These are phyloP conservation scores for Chymomyza fuscimana DNA, from an alignment of 2,888 invertebrate genomes.

Conservation along the genomic window DNA sequence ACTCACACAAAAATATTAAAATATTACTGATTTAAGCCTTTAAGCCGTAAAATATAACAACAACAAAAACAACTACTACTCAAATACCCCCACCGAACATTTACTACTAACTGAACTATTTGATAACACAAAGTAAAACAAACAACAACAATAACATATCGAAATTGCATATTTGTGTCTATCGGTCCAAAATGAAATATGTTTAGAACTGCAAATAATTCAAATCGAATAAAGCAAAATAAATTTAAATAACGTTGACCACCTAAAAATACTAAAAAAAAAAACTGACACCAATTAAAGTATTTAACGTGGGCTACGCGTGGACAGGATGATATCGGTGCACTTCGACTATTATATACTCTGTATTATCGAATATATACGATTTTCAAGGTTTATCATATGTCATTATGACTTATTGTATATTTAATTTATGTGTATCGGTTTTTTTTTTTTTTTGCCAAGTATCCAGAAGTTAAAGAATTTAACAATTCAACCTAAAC, in stretches of 20 bases:
- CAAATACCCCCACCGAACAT: slow-evolving; percentile 31
- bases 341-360: no score
- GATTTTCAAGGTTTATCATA: no score
- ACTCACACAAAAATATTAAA: not conserved
- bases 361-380: no score
- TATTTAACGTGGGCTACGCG: not conserved
- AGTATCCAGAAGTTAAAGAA: no score
- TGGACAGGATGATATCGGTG: no score
- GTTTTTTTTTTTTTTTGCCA: no score
- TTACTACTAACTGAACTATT: slow-evolving; percentile 12
- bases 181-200: not conserved
- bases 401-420: no score
- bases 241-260: not conserved
- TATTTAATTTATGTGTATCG: no score
- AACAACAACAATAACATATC: slow-evolving; percentile 5
- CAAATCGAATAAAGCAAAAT: not conserved
- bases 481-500: no score
- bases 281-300: not conserved
- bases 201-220: not conserved
- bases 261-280: slow-evolving; percentile 1
- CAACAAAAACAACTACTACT: slow-evolving; percentile 20
- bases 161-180: slow-evolving; percentile 8
- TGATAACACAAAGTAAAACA: slow-evolving; percentile 6
- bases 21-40: not conserved
- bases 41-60: not conserved